Conservation (phyloP, 2,113 vertebrate species). For the Hippoglossus stenolepis region DNA sequence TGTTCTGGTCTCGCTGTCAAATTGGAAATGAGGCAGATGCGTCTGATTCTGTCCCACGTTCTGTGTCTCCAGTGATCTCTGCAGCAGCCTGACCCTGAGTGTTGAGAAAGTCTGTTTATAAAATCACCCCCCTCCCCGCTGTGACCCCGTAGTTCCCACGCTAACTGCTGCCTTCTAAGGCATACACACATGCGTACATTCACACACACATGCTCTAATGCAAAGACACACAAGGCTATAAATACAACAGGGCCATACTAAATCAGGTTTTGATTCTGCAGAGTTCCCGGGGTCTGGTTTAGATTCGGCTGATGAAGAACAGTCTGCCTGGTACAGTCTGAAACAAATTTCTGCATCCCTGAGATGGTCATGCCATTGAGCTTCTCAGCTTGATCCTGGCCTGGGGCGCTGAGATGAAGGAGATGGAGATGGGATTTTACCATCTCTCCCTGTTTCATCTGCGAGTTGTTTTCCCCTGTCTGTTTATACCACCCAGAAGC, state of each 20-base stretch:
- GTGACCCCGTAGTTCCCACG: conserved; percentile 79
- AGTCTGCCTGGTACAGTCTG: conserved; percentile 12
- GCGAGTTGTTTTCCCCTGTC: conserved; percentile 38
- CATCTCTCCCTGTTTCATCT: conserved; percentile 46
- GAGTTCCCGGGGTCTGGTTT: conserved; percentile 35
- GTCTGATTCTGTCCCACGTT: conserved; percentile 20
- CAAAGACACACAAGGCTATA: conserved; percentile 45
- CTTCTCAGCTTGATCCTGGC: conserved; percentile 44
- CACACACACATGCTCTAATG: neutral
- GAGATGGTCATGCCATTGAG: conserved; percentile 9
- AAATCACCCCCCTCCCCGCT: conserved; percentile 62
- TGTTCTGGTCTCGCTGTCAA: conserved; percentile 25
- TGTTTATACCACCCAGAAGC: conserved; percentile 71
- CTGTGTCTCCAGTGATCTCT: conserved; percentile 21
- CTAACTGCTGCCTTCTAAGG: conserved; percentile 66
- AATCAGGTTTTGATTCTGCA: conserved; percentile 30
- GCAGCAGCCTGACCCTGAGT: conserved; percentile 49
- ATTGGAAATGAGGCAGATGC: conserved; percentile 41
- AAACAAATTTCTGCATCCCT: conserved; percentile 6
- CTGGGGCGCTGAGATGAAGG: conserved; percentile 2
- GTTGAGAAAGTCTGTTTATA: conserved; percentile 76
- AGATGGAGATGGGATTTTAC: conserved; percentile 39
- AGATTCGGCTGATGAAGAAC: conserved; percentile 39
- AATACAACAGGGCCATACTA: conserved; percentile 39
- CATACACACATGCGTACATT: conserved; percentile 12